Evolutionary conservation across 2,888 invertebrate species (phyloP).

Genomic region (Diadegma fenestrale): DNA sequence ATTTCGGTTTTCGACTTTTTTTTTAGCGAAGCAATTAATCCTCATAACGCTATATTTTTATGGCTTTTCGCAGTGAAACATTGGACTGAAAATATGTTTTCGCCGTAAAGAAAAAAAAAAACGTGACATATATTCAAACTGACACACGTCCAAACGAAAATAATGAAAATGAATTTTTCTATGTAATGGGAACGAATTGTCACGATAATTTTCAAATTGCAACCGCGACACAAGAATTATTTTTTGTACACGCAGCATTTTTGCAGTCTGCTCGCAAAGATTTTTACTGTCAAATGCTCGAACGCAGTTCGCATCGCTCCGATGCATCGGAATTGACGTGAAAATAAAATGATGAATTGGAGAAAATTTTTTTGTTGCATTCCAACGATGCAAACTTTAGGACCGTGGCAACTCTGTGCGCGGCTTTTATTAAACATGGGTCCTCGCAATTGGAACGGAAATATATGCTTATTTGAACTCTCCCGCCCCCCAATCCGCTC

Average conservation of each 20-base stretch:
- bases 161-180: conserved; percentile 19
- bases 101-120: background rate
- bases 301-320: background rate
- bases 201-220: background rate
- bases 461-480: conserved; percentile 73
- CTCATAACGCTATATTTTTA: conserved; percentile 37
- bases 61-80: background rate
- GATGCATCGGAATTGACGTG: too few relatives aligned
- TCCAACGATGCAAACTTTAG: background rate
- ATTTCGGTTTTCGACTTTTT: conserved; percentile 2
- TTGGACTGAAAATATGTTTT: background rate
- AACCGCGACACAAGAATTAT: background rate
- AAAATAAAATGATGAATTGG: too few relatives aligned
- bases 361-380: too few relatives aligned
- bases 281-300: background rate
- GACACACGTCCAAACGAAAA: background rate
- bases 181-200: conserved; percentile 12
- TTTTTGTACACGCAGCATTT: background rate
- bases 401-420: background rate
- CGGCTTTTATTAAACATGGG: conserved; percentile 6
- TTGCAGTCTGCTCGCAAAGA: background rate
- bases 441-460: conserved; percentile 59
- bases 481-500: conserved; percentile 12
- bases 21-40: conserved; percentile 18
- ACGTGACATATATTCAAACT: background rate